A percentile compares a stretch with the other conserved stretches of the same genome.
phyloP scores from a whole-genome alignment of 1,140 invertebrate species.

The Cotesia typhae region DNA sequence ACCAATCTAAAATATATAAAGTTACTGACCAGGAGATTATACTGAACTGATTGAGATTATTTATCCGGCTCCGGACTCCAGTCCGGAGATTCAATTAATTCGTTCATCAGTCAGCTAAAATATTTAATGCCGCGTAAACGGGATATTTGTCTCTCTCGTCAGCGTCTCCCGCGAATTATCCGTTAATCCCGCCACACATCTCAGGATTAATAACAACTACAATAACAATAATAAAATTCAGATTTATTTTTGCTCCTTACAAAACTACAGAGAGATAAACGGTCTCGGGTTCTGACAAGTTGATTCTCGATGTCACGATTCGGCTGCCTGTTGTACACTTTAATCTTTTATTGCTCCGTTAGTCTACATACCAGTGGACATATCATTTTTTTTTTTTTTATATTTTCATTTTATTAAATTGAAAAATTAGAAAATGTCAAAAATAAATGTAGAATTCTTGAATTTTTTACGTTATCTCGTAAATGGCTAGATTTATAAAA shows the following conservation, averaged over 20 bases:
- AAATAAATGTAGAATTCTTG: too few relatives aligned
- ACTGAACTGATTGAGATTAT: conserved; percentile 41
- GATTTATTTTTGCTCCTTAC: too few relatives aligned
- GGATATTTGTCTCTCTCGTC: conserved; percentile 21
- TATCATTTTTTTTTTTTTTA: too few relatives aligned
- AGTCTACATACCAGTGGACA: background rate
- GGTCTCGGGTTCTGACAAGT: too few relatives aligned
- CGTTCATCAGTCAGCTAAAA: conserved; percentile 36
- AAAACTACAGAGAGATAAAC: too few relatives aligned
- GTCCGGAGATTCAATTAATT: conserved; percentile 40
- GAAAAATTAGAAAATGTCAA: too few relatives aligned
- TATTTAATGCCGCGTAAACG: conserved; percentile 34
- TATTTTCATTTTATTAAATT: too few relatives aligned
- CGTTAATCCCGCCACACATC: background rate
- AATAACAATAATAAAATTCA: too few relatives aligned
- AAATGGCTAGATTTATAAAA: too few relatives aligned
- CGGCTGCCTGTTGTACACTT: background rate
- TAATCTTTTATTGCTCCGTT: background rate
- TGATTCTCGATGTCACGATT: background rate
- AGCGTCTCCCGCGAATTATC: conserved; percentile 17
- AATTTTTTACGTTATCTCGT: too few relatives aligned
- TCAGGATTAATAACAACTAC: too few relatives aligned
- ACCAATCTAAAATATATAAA: too few relatives aligned
- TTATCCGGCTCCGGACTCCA: conserved; percentile 26
- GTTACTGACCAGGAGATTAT: conserved; percentile 35